Conservation (phyloP, 2,113 vertebrate genomes). For the Dipodomys ordii region DNA sequence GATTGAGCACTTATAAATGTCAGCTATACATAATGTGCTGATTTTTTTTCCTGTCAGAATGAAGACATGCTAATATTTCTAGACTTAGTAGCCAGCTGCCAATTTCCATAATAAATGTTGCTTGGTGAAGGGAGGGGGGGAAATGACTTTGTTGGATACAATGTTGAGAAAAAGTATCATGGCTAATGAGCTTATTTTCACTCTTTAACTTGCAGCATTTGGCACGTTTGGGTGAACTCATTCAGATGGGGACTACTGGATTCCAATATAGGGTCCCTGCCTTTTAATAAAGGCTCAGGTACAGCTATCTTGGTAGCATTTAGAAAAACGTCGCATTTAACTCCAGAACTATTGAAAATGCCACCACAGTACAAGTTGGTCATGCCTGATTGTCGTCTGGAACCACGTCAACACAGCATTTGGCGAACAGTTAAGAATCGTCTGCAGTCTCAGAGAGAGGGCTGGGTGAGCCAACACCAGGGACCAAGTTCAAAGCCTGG, state of each 20-base stretch:
- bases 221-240: neutral
- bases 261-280: neutral
- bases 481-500: no score
- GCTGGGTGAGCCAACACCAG: no score
- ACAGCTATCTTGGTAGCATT: neutral
- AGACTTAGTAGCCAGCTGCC: neutral
- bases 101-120: conserved; percentile 52
- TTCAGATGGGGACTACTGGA: neutral
- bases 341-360: neutral
- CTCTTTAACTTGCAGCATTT: neutral
- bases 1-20: neutral
- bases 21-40: neutral
- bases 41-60: neutral
- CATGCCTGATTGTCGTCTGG: neutral
- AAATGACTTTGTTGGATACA: neutral
- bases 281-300: neutral
- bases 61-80: conserved; percentile 30
- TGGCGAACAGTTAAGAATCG: neutral
- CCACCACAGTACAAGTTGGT: neutral
- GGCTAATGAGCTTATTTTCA: neutral
- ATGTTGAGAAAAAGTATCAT: neutral
- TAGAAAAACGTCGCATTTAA: neutral
- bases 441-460: no score
- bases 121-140: neutral
- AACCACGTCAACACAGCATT: neutral